Evolutionary conservation across 2,888 invertebrate genomes (phyloP).

Genomic region (Colostygia pectinataria): DNA sequence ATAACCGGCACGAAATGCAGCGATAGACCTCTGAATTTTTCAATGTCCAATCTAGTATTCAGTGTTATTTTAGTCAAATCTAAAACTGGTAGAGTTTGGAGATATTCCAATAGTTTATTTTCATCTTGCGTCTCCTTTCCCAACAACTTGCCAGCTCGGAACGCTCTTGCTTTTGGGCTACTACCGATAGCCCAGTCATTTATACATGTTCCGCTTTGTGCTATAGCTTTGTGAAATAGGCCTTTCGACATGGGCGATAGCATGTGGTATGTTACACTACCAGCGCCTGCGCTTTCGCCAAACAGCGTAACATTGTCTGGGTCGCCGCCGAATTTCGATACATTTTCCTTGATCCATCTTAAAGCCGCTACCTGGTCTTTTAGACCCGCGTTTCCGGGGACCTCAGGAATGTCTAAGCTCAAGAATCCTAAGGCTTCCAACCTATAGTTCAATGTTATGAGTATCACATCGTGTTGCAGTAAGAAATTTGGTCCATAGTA

Average conservation of each 20-base stretch:
- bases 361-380: conserved; percentile 71
- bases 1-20: conserved; percentile 54
- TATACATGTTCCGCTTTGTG: conserved; percentile 56
- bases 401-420: conserved; percentile 66
- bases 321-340: conserved; percentile 71
- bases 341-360: conserved; percentile 67
- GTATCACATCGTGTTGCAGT: conserved; percentile 46
- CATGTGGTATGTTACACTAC: conserved; percentile 32
- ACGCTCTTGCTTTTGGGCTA: conserved; percentile 11
- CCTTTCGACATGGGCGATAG: conserved; percentile 34
- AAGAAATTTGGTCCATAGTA: conserved; percentile 55
- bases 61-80: conserved; percentile 43
- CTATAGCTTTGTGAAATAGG: conserved; percentile 61
- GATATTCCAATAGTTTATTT: conserved; percentile 5
- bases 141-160: conserved; percentile 9
- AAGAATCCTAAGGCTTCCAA: conserved; percentile 65
- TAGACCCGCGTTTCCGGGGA: conserved; percentile 69
- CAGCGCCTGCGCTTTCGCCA: conserved; percentile 70
- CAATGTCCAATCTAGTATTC: conserved; percentile 46
- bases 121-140: conserved; percentile 12
- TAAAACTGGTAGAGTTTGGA: background rate
- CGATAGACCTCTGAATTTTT: conserved; percentile 49
- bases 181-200: conserved; percentile 12
- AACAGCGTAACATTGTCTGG: conserved; percentile 67
- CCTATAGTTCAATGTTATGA: conserved; percentile 61